Conservation (phyloP, 2,888 invertebrate species). For the Theristus sp. region DNA sequence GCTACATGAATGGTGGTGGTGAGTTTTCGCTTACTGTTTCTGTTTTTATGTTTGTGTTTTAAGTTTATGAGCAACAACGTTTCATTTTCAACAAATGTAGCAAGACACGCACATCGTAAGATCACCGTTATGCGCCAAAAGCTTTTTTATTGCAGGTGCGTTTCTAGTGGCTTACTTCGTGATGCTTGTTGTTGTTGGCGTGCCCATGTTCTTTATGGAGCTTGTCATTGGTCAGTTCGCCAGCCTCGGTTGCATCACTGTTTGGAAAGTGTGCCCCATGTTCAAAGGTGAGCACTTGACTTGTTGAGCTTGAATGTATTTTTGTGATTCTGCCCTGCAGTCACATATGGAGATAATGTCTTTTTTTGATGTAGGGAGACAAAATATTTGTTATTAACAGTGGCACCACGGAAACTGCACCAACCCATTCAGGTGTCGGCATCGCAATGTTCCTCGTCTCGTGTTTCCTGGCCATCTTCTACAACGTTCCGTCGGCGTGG, state of each 20-base stretch:
- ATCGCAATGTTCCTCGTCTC: constrained; percentile 40
- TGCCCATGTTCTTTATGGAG: constrained; percentile 65
- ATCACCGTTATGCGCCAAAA: no score
- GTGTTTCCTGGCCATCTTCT: constrained; percentile 37
- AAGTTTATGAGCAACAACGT: neutral
- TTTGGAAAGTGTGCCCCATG: constrained; percentile 59
- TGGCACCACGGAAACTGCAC: no score
- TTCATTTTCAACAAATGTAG: no score
- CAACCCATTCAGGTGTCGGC: constrained; percentile 36
- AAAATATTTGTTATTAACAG: no score
- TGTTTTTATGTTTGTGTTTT: neutral
- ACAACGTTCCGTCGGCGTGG: constrained; percentile 41
- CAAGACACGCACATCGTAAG: no score
- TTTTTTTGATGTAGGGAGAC: no score
- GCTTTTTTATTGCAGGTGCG: constrained; percentile 33
- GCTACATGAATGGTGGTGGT: constrained; percentile 21
- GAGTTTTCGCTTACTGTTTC: neutral
- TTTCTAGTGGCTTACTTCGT: constrained; percentile 64
- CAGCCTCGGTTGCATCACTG: constrained; percentile 50
- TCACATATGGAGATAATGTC: no score
- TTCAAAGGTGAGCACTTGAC: constrained; percentile 38
- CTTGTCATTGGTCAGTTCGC: constrained; percentile 65
- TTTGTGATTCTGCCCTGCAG: no score
- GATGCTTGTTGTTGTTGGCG: constrained; percentile 55
- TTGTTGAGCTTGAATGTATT: neutral